A percentile compares a stretch with the other conserved stretches of the same genome.
These are phyloP conservation scores for Quiscalus mexicanus DNA, from an alignment of 2,113 vertebrate species.

Conservation along the genomic window DNA sequence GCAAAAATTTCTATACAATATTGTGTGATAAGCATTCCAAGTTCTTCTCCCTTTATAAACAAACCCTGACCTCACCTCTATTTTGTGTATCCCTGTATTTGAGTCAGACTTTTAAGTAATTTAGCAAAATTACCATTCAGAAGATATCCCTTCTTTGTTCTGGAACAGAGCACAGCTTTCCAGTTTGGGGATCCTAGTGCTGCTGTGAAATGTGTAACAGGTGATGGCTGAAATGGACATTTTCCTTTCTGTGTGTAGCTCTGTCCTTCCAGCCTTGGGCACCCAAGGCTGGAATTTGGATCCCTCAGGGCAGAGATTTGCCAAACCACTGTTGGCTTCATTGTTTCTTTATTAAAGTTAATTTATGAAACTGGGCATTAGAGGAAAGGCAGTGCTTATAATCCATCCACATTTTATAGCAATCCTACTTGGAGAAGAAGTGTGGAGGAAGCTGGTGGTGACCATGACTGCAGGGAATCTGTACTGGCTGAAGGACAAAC, in stretches of 20 bases:
- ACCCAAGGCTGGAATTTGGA: neutral
- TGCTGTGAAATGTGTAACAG: neutral
- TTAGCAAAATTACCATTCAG: neutral
- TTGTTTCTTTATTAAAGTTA: slow-evolving; percentile 30
- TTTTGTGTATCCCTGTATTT: neutral
- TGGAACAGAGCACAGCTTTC: neutral
- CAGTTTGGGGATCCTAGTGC: neutral
- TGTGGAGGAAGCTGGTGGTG: neutral
- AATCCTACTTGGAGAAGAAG: neutral
- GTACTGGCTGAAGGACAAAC: neutral
- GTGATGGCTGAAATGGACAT: neutral
- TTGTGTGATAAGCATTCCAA: neutral
- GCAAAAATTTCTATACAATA: neutral
- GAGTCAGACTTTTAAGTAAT: neutral
- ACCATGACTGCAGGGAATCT: neutral
- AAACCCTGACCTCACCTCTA: neutral
- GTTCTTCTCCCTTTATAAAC: neutral
- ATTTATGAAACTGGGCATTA: neutral
- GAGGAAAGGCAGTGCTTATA: neutral
- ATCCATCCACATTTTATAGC: neutral
- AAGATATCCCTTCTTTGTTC: neutral
- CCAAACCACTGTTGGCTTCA: slow-evolving; percentile 23
- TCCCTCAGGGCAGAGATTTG: neutral
- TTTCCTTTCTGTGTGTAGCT: neutral
- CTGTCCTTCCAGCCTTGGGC: neutral